phyloP scores from a whole-genome alignment of 2,113 vertebrate genomes.

The Trichomycterus rosablanca region DNA sequence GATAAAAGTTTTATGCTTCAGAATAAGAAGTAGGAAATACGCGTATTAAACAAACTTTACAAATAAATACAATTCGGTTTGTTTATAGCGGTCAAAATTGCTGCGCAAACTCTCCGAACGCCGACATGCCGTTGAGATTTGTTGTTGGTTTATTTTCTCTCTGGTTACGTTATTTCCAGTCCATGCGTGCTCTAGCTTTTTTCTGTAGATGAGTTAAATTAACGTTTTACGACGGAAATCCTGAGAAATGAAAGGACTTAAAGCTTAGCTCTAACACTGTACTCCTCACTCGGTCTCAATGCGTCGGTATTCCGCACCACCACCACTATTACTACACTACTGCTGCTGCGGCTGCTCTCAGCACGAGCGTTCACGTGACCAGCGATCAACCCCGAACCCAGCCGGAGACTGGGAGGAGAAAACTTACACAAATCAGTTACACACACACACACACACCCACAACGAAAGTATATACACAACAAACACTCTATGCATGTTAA shows the following conservation, averaged over 20 bases:
- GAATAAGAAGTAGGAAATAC: too few species aligned
- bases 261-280: neutral
- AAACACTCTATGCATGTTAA: too few species aligned
- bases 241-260: slow-evolving; percentile 3
- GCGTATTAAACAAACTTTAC: neutral
- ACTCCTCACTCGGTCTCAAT: slow-evolving; percentile 27
- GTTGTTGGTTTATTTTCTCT: neutral
- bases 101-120: slow-evolving; percentile 25
- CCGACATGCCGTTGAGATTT: slow-evolving; percentile 42
- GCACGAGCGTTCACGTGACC: slow-evolving; percentile 42
- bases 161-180: slow-evolving; percentile 6
- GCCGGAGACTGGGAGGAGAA: slow-evolving; percentile 41
- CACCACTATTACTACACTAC: slow-evolving; percentile 25
- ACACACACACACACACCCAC: neutral
- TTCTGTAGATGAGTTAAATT: neutral
- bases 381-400: slow-evolving; percentile 11
- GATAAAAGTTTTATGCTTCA: neutral
- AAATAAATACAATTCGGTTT: neutral
- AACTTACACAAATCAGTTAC: neutral
- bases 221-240: neutral
- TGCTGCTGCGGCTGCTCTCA: too few species aligned
- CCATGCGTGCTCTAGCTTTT: slow-evolving; percentile 5
- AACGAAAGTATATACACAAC: neutral
- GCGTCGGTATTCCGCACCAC: slow-evolving; percentile 32
- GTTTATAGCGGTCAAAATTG: slow-evolving; percentile 15